Evolutionary conservation across 1,140 invertebrate species (phyloP).

Genomic region (Drosophila simulans): DNA sequence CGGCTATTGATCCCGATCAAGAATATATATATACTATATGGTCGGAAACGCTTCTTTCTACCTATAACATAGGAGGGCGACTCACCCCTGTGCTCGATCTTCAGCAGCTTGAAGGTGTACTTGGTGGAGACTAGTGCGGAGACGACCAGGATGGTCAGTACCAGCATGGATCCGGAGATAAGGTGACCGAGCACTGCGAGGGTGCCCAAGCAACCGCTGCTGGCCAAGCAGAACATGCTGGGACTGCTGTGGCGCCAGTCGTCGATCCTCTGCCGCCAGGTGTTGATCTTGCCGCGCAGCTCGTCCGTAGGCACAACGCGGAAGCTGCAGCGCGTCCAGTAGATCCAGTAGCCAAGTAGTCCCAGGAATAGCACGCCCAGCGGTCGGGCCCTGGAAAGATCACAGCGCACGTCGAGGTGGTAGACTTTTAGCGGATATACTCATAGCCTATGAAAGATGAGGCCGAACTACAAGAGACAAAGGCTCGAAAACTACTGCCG

Average conservation of each 20-base stretch:
- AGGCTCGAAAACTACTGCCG: constrained; percentile 36
- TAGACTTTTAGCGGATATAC: constrained; percentile 1
- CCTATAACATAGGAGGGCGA: neutral
- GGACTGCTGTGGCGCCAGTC: constrained; percentile 58
- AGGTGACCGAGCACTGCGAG: constrained; percentile 76
- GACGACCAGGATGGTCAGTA: constrained; percentile 62
- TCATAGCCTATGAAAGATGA: neutral
- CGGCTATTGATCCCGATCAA: too few species aligned
- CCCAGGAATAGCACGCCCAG: constrained; percentile 70
- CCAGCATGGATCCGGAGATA: constrained; percentile 69
- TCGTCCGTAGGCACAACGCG: constrained; percentile 70
- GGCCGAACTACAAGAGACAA: constrained; percentile 35
- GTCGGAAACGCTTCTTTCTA: too few species aligned
- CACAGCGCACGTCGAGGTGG: constrained; percentile 3
- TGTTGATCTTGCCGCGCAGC: constrained; percentile 55
- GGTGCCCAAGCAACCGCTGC: constrained; percentile 55
- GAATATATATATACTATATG: too few species aligned
- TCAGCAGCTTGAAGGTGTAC: constrained; percentile 72
- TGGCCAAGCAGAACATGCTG: constrained; percentile 69
- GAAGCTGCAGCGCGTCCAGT: constrained; percentile 74
- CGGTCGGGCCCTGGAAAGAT: constrained; percentile 66
- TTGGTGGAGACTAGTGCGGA: constrained; percentile 72
- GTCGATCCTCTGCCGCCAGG: constrained; percentile 40
- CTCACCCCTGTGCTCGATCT: constrained; percentile 71
- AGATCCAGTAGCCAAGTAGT: constrained; percentile 73